Evolutionary conservation across 2,113 vertebrate genomes (phyloP), one percentile per base, ranked within the genome.

Genomic region (Centropristis striata): DNA sequence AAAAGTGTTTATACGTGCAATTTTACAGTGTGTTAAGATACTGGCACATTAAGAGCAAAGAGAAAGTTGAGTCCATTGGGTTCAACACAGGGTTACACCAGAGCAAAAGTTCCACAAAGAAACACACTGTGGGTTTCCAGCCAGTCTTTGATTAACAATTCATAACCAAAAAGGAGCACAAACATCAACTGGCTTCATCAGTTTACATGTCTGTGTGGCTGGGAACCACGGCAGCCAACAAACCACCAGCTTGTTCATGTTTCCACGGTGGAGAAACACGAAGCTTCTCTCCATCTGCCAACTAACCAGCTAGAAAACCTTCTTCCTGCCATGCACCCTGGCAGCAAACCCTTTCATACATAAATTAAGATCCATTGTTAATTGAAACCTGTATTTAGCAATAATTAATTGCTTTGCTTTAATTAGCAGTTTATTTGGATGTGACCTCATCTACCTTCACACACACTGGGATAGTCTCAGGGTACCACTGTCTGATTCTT

Each of bases 301-400:
- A 77, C 41, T 27, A 50, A 81, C 57, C 28, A 59, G 55, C 44
- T 37, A 16, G 36, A 58, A 54, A 37, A 37, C 25, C 3, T 11
- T 46, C 55, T 9, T 76, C 4, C 53, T 23, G 16, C 63, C 41
- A n/a, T 67, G 60, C 23, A 47, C 11, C 4, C 28, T 37, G 71
- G 51, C 80, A 58, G 46, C 25, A 32, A 23, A 16, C 36, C 1
- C 20, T 20, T 59, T 65, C 72, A 70, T 73, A 9, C 28, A 86
- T 58, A 53, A 78, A 74, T 71, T 8, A 81, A 60, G 12, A 15
- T 53, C 70, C 74, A 71, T 75, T 68, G 54, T 72, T 79, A 69
- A 74, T 58, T 71, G 28, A 84, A 70, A 36, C 42, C 16, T 3
- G 32, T 27, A 54, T 28, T 50, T 47, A 18, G 11, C 9, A 69